Percentiles rank a stretch among this genome's conserved stretches.
phyloP scores from a whole-genome alignment of 2,113 vertebrate genomes.

The Chaetura pelagica region DNA sequence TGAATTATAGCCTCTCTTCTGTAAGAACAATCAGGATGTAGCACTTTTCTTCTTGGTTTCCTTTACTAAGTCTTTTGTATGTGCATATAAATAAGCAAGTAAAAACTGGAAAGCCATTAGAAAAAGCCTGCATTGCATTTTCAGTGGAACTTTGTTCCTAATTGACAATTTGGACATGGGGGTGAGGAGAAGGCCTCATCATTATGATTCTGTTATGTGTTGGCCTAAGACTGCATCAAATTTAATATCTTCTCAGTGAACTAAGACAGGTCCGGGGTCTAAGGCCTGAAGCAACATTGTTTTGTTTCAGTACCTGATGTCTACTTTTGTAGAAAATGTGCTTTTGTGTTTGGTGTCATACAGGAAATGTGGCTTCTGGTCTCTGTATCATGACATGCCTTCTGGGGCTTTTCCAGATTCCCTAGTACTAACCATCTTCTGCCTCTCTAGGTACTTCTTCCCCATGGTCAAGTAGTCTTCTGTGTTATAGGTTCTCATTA shows the following conservation, averaged over 20 bases:
- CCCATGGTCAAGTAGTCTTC: background rate
- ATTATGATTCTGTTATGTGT: background rate
- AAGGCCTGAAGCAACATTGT: background rate
- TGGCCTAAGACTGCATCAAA: background rate
- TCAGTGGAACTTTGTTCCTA: background rate
- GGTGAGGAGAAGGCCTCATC: background rate
- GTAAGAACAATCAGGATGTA: background rate
- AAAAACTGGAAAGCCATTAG: background rate
- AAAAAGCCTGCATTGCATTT: background rate
- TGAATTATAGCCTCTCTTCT: background rate
- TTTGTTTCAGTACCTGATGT: background rate
- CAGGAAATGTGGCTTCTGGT: background rate
- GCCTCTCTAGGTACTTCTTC: background rate
- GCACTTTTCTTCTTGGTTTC: background rate
- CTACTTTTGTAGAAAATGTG: background rate
- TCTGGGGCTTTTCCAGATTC: background rate
- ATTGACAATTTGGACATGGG: background rate
- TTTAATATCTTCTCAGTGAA: background rate
- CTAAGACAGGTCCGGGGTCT: background rate
- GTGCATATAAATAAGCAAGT: background rate
- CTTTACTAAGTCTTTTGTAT: background rate
- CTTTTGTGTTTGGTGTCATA: background rate
- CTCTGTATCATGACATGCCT: background rate
- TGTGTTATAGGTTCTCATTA: background rate
- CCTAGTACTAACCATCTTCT: background rate